A percentile compares a stretch with the other conserved stretches of the same genome.
Conservation (phyloP, 1,140 invertebrate species). For the Doryteuthis pealeii region DNA sequence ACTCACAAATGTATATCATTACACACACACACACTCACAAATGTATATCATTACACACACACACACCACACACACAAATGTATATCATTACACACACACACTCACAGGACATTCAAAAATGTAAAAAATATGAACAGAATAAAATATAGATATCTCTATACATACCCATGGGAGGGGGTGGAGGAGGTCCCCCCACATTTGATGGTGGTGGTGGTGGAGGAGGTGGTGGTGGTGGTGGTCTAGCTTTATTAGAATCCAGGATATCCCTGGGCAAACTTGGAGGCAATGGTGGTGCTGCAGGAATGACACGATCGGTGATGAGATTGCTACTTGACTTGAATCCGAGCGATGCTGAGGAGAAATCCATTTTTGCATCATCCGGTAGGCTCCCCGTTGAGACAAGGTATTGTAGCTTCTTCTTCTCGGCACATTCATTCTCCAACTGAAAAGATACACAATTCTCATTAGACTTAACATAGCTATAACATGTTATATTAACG, state of each 20-base stretch:
- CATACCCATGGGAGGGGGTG: not conserved
- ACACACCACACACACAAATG: too few relatives aligned
- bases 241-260: constrained; percentile 58
- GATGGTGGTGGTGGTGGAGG: constrained; percentile 49
- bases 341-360: constrained; percentile 35
- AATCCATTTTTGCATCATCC: constrained; percentile 83
- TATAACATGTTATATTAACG: too few relatives aligned
- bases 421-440: constrained; percentile 79
- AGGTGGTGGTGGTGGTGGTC: constrained; percentile 59
- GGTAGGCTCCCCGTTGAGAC: constrained; percentile 83
- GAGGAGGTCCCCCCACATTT: constrained; percentile 26
- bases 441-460: too few relatives aligned
- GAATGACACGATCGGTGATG: constrained; percentile 27
- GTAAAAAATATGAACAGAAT: too few relatives aligned
- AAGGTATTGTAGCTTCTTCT: constrained; percentile 78
- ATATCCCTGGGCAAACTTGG: constrained; percentile 39
- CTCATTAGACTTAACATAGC: too few relatives aligned
- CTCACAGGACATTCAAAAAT: too few relatives aligned
- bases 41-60: too few relatives aligned
- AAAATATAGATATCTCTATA: too few relatives aligned
- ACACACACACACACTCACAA: too few relatives aligned
- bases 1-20: too few relatives aligned
- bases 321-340: constrained; percentile 62
- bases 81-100: too few relatives aligned
- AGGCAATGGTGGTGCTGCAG: constrained; percentile 44